Percentiles rank a stretch among this genome's conserved stretches.
Conservation (phyloP, 2,888 invertebrate genomes). For the Sminthurinus aureus region DNA sequence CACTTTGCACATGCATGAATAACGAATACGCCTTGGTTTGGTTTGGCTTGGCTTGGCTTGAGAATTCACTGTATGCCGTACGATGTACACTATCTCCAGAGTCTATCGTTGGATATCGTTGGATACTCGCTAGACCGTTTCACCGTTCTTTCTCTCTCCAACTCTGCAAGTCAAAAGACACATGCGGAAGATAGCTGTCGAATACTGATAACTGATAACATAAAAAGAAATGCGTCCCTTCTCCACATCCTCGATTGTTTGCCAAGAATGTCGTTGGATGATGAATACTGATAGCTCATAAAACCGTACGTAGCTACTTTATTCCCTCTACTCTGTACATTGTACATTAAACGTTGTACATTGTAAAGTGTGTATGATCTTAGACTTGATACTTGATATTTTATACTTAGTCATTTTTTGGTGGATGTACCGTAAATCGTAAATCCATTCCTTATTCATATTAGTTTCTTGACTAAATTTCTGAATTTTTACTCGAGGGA, state of each 20-base stretch:
- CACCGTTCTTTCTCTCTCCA: neutral
- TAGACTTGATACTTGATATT: too few relatives aligned
- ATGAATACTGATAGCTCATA: neutral
- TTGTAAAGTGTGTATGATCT: neutral
- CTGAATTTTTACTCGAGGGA: too few relatives aligned
- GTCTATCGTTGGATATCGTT: neutral
- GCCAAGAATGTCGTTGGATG: neutral
- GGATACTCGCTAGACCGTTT: neutral
- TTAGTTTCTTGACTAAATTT: too few relatives aligned
- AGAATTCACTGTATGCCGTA: too few relatives aligned
- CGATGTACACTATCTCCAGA: too few relatives aligned
- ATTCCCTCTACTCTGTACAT: too few relatives aligned
- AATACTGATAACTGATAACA: slow-evolving; percentile 18
- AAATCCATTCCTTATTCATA: too few relatives aligned
- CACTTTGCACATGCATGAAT: too few relatives aligned
- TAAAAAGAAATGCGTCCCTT: slow-evolving; percentile 21
- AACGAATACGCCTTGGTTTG: too few relatives aligned
- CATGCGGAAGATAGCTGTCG: neutral
- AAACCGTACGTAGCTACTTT: neutral
- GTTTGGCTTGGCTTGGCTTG: too few relatives aligned
- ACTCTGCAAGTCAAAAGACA: neutral
- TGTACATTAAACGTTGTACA: neutral
- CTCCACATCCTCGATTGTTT: slow-evolving; percentile 4
- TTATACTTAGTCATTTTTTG: too few relatives aligned
- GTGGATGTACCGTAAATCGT: too few relatives aligned